Conservation (phyloP, 2,797 vertebrate species). For the Tadarida brasiliensis region DNA sequence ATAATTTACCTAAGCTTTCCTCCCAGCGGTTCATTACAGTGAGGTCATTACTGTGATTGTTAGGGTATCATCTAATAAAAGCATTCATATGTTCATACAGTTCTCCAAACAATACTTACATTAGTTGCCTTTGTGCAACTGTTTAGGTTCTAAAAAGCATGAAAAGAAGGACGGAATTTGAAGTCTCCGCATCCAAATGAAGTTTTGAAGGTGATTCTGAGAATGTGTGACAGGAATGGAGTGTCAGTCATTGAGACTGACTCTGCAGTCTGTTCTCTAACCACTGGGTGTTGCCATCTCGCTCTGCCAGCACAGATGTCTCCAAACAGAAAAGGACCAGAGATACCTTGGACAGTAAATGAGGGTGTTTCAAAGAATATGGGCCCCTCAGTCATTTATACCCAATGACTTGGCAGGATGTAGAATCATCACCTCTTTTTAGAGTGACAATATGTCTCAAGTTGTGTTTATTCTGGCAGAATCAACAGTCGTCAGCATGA, state of each 20-base stretch:
- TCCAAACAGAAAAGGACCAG: background rate
- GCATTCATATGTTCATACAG: background rate
- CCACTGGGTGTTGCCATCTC: background rate
- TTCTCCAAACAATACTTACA: background rate
- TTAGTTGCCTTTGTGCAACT: background rate
- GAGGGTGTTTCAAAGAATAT: slow-evolving; percentile 52
- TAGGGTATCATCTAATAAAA: background rate
- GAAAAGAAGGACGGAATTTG: background rate
- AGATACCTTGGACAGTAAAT: slow-evolving; percentile 24
- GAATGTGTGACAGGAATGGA: background rate
- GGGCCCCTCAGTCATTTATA: slow-evolving; percentile 36
- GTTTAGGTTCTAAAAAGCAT: background rate
- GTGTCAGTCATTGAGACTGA: background rate
- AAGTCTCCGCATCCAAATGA: background rate
- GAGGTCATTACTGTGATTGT: background rate
- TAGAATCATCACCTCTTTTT: slow-evolving; percentile 64
- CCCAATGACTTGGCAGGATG: slow-evolving; percentile 62
- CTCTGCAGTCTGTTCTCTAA: background rate
- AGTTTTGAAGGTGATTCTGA: background rate
- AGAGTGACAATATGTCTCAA: slow-evolving; percentile 66
- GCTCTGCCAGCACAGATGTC: background rate
- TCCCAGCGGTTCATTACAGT: background rate
- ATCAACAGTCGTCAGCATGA: slow-evolving; percentile 70
- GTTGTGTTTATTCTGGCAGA: slow-evolving; percentile 73
- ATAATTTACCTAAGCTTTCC: background rate